Evolutionary conservation across 2,888 invertebrate genomes (phyloP).

Genomic region (Drosophila melanosoma): DNA sequence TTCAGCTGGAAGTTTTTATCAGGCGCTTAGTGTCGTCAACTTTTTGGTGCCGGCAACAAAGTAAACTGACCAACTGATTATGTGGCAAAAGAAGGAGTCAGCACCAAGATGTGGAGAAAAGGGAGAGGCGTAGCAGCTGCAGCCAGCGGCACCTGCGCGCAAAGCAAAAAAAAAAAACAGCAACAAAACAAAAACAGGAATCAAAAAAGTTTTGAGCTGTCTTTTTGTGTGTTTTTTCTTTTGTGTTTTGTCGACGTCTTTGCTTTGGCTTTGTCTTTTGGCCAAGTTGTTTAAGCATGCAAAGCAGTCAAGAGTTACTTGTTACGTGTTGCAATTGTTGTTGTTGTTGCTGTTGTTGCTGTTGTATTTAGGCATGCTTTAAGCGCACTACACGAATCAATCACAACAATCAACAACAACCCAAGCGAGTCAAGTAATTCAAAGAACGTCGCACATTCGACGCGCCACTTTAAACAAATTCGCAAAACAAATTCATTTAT

Average conservation of each 20-base stretch:
- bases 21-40: constrained; percentile 74
- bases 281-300: constrained; percentile 71
- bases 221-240: constrained; percentile 17
- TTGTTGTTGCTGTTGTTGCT: constrained; percentile 20
- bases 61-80: constrained; percentile 39
- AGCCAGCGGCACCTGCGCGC: constrained; percentile 44
- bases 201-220: constrained; percentile 28
- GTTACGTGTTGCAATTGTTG: constrained; percentile 40
- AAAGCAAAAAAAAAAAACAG: background rate
- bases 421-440: background rate
- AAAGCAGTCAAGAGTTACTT: constrained; percentile 42
- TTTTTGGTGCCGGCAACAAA: constrained; percentile 37
- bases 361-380: constrained; percentile 59
- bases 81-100: background rate
- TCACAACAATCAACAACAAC: constrained; percentile 42
- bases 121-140: constrained; percentile 12
- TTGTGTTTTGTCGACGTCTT: constrained; percentile 14
- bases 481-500: constrained; percentile 78
- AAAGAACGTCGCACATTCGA: constrained; percentile 47
- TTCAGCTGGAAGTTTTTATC: constrained; percentile 62
- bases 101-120: background rate
- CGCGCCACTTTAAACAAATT: constrained; percentile 79
- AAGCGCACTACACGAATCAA: constrained; percentile 66
- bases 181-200: constrained; percentile 27
- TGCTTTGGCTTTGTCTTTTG: constrained; percentile 16